Evolutionary conservation across 2,888 invertebrate genomes (phyloP), one percentile per base, ranked within the genome.

Genomic region (Myopa testacea): DNA sequence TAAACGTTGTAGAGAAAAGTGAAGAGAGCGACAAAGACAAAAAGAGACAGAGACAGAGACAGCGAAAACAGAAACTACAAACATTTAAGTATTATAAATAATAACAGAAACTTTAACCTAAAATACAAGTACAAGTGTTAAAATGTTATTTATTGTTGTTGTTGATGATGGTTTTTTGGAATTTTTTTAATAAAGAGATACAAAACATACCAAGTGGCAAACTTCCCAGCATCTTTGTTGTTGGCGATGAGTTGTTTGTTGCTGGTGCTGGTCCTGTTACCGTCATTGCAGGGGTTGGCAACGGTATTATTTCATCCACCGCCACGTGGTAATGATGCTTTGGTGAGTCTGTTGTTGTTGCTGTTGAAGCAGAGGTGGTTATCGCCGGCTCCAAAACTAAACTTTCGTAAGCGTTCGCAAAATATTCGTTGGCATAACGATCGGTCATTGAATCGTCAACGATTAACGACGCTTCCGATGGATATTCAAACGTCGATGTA

Each of bases 401-500:
- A 80, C 86, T 84, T 75, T 86, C 83, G 80, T 84, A 85, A 50
- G 80, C 76, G 40, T 79, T 80, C 58, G 78, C 68, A 52, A 80
- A 73, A 26, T 80, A 76, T 68, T 80, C 80, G 63, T 65, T 40
- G 12, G 34, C 45, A 69, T 75, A 77, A 60, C 68, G 77, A 82
- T 86, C 86, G 75, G 82, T 84, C 65, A 69, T 80, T 83, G 90
- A 90, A 81, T 94, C 94, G 86, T 94, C 93, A 86, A 94, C 92
- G 86, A 93, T 89, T 85, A 96, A 90, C 68, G 96, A 95, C 80
- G 94, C 93, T 91, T 98, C 98, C 78, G 96, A 96, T 75, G 97
- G 97, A 90, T 98, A 98, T 91, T 98, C 98, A 91, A 95, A 97
- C 75, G 95, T 95, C 83, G 94, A 93, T 82, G 96, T 96, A 77